phyloP scores from a whole-genome alignment of 2,797 vertebrate genomes.

The Muraenolepis orangiensis region DNA sequence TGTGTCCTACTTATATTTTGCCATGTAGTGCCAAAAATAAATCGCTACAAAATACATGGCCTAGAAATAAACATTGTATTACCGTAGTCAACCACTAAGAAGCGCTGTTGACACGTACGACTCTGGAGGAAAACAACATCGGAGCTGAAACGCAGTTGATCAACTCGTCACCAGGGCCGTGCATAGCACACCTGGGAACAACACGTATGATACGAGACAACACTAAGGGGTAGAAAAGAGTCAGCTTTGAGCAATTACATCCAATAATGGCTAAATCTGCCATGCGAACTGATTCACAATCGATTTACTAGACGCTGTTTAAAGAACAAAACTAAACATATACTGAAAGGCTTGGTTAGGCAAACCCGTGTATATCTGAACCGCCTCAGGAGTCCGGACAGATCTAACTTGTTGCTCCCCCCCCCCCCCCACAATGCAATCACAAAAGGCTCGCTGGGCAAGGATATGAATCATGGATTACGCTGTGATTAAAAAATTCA shows the following conservation, averaged over 20 bases:
- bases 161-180: background rate
- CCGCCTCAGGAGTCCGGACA: too few species aligned
- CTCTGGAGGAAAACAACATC: background rate
- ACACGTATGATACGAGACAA: background rate
- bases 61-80: background rate
- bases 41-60: too few species aligned
- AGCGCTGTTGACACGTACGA: background rate
- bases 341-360: background rate
- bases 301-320: background rate
- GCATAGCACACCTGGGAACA: background rate
- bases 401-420: too few species aligned
- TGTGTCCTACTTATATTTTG: too few species aligned
- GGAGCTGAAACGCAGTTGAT: background rate
- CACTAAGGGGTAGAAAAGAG: background rate
- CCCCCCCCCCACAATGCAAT: too few species aligned
- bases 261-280: background rate
- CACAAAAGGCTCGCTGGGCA: too few species aligned
- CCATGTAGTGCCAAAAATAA: too few species aligned
- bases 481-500: too few species aligned
- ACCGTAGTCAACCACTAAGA: background rate
- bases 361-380: too few species aligned
- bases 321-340: too few species aligned
- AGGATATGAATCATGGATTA: too few species aligned
- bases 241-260: background rate
- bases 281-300: background rate